Conservation (phyloP, 2,797 vertebrate genomes). For the Sorex maritimensis region DNA sequence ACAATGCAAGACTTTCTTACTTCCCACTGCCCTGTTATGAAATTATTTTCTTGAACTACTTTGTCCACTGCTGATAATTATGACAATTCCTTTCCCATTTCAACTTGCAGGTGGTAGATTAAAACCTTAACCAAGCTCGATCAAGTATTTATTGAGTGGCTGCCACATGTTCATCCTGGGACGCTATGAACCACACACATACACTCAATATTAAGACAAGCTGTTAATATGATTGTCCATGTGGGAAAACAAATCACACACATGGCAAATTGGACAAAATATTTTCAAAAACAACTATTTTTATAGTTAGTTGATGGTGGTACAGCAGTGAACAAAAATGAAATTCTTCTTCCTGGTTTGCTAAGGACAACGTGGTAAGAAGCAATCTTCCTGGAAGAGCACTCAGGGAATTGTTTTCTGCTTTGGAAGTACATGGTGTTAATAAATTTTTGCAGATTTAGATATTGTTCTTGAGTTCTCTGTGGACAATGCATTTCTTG, state of each 20-base stretch:
- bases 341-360: background rate
- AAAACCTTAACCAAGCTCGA: background rate
- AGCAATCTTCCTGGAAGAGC: background rate
- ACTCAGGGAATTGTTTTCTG: background rate
- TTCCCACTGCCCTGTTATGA: background rate
- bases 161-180: background rate
- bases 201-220: background rate
- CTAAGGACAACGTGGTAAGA: background rate
- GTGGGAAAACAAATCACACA: background rate
- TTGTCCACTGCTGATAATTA: background rate
- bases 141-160: background rate
- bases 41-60: background rate
- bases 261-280: background rate
- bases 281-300: background rate
- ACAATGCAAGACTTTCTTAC: background rate
- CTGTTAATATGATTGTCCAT: conserved; percentile 8
- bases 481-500: background rate
- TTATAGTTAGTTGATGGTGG: background rate
- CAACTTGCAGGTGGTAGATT: background rate
- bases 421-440: background rate
- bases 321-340: background rate
- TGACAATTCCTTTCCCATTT: background rate
- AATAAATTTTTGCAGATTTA: background rate
- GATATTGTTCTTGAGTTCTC: conserved; percentile 39
- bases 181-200: too few relatives aligned